phyloP scores from a whole-genome alignment of 2,797 vertebrate genomes.

The Argentina silus region DNA sequence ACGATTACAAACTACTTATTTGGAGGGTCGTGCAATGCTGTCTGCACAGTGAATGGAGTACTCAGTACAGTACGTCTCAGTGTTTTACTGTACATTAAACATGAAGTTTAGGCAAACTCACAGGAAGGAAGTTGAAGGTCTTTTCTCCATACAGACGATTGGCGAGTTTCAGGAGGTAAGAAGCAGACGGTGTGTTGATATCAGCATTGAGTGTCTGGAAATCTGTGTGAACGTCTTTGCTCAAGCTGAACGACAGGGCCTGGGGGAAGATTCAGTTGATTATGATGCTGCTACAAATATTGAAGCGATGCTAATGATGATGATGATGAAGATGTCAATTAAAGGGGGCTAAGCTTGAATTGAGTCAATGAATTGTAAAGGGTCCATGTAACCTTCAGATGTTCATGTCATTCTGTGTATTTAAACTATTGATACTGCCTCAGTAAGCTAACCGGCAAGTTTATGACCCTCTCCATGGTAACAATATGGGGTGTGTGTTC shows the following conservation, averaged over 20 bases:
- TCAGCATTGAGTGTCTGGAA: conserved; percentile 79
- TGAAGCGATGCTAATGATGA: conserved; percentile 21
- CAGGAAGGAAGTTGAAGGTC: conserved; percentile 80
- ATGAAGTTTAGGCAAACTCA: conserved; percentile 47
- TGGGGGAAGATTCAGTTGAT: conserved; percentile 28
- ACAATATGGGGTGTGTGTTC: conserved; percentile 21
- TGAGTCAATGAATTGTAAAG: not conserved
- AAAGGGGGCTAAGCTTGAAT: not conserved
- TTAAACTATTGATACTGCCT: not conserved
- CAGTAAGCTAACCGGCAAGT: not conserved
- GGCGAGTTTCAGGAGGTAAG: conserved; percentile 85
- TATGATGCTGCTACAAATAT: no score
- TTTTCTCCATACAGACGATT: conserved; percentile 90
- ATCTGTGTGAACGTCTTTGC: conserved; percentile 77
- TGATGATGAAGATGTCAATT: not conserved
- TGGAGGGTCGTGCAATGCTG: not conserved
- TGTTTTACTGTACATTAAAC: not conserved
- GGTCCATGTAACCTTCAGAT: not conserved
- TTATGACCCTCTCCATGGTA: conserved; percentile 27
- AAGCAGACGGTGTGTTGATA: conserved; percentile 80
- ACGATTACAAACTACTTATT: not conserved
- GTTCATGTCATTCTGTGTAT: not conserved
- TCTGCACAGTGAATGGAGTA: not conserved
- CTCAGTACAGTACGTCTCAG: not conserved
- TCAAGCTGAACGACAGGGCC: conserved; percentile 71